phyloP scores from a whole-genome alignment of 2,888 invertebrate species.

The Pollenia labialis region DNA sequence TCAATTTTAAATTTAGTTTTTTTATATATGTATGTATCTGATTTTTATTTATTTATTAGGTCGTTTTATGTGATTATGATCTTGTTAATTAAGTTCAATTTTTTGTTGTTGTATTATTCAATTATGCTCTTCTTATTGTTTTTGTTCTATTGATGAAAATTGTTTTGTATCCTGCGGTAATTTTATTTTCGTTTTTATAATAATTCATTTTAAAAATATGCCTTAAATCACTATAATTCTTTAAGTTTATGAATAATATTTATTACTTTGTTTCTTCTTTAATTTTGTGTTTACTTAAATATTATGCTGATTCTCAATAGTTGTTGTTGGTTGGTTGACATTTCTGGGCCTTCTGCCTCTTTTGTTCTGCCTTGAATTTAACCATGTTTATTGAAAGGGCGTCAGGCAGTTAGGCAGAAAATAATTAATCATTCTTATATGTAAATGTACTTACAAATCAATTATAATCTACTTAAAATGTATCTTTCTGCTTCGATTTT shows the following conservation, averaged over 20 bases:
- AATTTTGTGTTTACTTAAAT: constrained; percentile 60
- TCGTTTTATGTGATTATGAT: constrained; percentile 62
- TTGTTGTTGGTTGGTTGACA: background rate
- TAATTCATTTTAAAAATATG: constrained; percentile 69
- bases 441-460: constrained; percentile 40
- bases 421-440: background rate
- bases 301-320: constrained; percentile 31
- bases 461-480: constrained; percentile 46
- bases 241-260: constrained; percentile 57
- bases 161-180: constrained; percentile 48
- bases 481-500: constrained; percentile 26
- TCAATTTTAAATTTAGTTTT: constrained; percentile 3
- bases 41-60: constrained; percentile 54
- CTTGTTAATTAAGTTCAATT: constrained; percentile 40
- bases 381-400: background rate
- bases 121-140: background rate
- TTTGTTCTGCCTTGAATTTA: constrained; percentile 1
- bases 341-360: constrained; percentile 8
- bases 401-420: background rate
- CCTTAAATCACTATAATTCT: constrained; percentile 65
- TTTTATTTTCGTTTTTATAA: constrained; percentile 49
- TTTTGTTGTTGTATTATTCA: constrained; percentile 6
- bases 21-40: constrained; percentile 40
- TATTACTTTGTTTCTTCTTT: constrained; percentile 38
- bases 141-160: constrained; percentile 51